Conservation (phyloP, 2,797 vertebrate species). For the Oreonectes daqikongensis region DNA sequence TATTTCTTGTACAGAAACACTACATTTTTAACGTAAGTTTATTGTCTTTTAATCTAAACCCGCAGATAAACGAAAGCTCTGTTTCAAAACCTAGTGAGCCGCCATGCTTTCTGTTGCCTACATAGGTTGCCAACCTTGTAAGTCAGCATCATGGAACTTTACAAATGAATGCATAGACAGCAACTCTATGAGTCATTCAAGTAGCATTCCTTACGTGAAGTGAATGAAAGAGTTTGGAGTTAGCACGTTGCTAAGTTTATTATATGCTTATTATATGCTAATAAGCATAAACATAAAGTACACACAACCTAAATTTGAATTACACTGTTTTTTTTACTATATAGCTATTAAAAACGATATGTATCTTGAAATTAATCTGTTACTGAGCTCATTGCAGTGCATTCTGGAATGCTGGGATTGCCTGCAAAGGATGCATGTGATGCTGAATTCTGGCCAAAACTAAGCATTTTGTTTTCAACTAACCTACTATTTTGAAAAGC, state of each 20-base stretch:
- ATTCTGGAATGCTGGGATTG: not conserved
- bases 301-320: too few species aligned
- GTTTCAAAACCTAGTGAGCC: constrained; percentile 1
- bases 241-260: not conserved
- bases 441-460: not conserved
- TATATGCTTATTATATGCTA: too few species aligned
- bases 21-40: constrained; percentile 67
- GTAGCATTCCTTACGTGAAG: not conserved
- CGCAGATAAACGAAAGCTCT: not conserved
- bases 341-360: too few species aligned
- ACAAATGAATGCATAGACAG: not conserved
- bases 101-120: not conserved
- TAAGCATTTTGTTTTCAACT: not conserved
- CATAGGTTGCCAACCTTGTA: not conserved
- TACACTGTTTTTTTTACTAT: too few species aligned
- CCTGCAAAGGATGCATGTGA: not conserved
- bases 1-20: constrained; percentile 67
- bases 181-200: not conserved
- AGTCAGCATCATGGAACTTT: not conserved
- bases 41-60: constrained; percentile 64
- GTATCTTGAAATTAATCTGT: not conserved
- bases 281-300: not conserved
- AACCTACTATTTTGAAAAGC: not conserved
- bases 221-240: not conserved
- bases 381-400: not conserved